These are phyloP conservation scores for Acromyrmex heyeri DNA, from an alignment of 1,140 invertebrate species.

Conservation along the genomic window DNA sequence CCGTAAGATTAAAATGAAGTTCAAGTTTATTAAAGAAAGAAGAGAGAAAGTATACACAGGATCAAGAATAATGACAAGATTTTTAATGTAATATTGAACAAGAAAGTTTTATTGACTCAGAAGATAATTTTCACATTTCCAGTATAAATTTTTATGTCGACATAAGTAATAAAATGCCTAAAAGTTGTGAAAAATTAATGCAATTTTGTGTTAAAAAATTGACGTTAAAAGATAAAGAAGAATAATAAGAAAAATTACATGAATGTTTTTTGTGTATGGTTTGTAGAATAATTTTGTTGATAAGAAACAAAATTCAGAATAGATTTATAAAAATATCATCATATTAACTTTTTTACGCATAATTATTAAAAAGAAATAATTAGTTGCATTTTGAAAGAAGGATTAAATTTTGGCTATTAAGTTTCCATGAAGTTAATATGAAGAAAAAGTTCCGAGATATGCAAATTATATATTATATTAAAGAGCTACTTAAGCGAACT, in stretches of 20 bases:
- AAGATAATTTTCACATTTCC: background rate
- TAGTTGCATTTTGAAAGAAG: background rate
- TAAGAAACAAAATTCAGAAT: background rate
- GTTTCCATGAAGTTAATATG: too few relatives aligned
- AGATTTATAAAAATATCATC: background rate
- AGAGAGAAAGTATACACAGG: too few relatives aligned
- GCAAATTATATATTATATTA: too few relatives aligned
- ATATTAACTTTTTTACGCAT: too few relatives aligned
- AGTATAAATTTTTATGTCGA: background rate
- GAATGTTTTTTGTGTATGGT: background rate
- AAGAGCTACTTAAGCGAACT: too few relatives aligned
- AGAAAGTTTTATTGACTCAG: background rate
- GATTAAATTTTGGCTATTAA: too few relatives aligned
- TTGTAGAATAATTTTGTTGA: background rate
- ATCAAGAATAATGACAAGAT: background rate
- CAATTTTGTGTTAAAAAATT: background rate
- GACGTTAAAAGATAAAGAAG: background rate
- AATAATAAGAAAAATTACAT: background rate
- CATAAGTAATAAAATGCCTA: background rate
- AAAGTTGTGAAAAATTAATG: background rate
- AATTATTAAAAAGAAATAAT: background rate
- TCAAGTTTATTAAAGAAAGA: conserved; percentile 14
- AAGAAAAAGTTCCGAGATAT: too few relatives aligned
- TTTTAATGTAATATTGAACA: conserved; percentile 4
- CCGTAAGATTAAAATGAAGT: conserved; percentile 35